These are phyloP conservation scores for Enteromius argenteus DNA, from an alignment of 2,797 vertebrate genomes.

Conservation along the genomic window DNA sequence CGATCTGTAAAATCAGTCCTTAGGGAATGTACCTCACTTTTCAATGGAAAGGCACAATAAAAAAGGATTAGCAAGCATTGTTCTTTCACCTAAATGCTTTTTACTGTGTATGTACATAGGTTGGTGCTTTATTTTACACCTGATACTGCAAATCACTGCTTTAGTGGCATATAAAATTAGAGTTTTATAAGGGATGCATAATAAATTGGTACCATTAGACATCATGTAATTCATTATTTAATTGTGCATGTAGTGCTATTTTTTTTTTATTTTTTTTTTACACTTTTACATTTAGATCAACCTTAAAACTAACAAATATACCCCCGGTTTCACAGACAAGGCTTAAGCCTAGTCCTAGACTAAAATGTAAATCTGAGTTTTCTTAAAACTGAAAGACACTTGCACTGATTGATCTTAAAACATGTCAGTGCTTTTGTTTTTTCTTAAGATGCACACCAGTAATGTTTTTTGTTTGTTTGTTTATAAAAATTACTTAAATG, in stretches of 20 bases:
- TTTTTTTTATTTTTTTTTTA: neutral
- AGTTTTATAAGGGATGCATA: neutral
- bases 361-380: too few relatives aligned
- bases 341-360: too few relatives aligned
- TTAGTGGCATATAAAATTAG: neutral
- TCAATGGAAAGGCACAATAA: slow-evolving; percentile 1
- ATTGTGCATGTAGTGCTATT: neutral
- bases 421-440: too few relatives aligned
- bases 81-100: slow-evolving; percentile 17
- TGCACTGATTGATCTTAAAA: too few relatives aligned
- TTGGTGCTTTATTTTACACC: neutral
- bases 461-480: too few relatives aligned
- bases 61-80: slow-evolving; percentile 27
- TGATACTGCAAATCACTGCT: neutral
- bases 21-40: slow-evolving; percentile 2
- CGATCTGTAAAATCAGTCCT: slow-evolving; percentile 41
- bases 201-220: neutral
- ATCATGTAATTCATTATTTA: neutral
- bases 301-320: neutral
- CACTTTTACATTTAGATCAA: neutral
- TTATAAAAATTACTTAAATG: too few relatives aligned
- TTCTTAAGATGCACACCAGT: too few relatives aligned
- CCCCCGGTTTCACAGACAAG: too few relatives aligned
- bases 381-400: too few relatives aligned
- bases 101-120: neutral